Evolutionary conservation across 1,140 invertebrate species (phyloP).

Genomic region (Solen grandis): DNA sequence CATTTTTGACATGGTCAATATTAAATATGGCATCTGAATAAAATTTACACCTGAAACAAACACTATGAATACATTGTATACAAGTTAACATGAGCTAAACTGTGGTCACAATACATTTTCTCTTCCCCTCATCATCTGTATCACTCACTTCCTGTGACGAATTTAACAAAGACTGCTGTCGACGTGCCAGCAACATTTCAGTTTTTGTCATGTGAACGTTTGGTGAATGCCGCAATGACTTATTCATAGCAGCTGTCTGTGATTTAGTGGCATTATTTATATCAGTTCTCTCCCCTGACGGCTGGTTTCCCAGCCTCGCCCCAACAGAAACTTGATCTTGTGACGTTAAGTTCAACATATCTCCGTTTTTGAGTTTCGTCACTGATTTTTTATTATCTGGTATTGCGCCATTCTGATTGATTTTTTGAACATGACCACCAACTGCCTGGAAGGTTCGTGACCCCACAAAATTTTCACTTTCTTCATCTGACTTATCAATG

Average conservation of each 20-base stretch:
- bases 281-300: not conserved
- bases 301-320: not conserved
- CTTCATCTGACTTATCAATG: conserved; percentile 50
- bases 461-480: not conserved
- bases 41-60: too few species aligned
- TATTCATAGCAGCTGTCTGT: not conserved
- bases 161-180: conserved; percentile 66
- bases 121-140: conserved; percentile 57
- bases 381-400: not conserved
- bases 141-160: conserved; percentile 27
- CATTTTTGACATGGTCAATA: too few species aligned
- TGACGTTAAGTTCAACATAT: not conserved
- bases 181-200: conserved; percentile 79
- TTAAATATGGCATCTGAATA: too few species aligned
- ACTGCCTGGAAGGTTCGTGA: too few species aligned
- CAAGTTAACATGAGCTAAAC: too few species aligned
- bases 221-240: conserved; percentile 30
- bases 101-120: conserved; percentile 65
- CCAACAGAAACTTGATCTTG: too few species aligned
- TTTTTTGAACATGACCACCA: too few species aligned
- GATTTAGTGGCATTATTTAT: conserved; percentile 11
- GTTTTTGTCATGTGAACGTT: conserved; percentile 76
- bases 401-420: not conserved
- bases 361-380: conserved; percentile 17
- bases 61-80: too few species aligned